Evolutionary conservation across 2,888 invertebrate species (phyloP).

Genomic region (Monoplex corrugatus): DNA sequence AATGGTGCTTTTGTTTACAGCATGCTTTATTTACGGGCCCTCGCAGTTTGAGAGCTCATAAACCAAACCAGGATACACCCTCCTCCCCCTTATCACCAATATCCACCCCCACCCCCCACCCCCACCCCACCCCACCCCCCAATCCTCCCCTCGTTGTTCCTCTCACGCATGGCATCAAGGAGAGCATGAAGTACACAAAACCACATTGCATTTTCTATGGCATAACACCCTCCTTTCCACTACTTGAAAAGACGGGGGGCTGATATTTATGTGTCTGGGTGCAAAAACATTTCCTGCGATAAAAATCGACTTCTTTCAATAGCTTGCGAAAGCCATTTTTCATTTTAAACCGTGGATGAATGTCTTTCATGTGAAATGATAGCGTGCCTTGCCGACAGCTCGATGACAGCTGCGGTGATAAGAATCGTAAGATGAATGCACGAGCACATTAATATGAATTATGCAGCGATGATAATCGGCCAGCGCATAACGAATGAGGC

Average conservation of each 20-base stretch:
- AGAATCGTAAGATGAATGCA: constrained; percentile 43
- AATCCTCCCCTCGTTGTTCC: not conserved
- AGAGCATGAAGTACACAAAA: not conserved
- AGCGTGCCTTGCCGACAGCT: constrained; percentile 33
- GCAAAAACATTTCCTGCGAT: constrained; percentile 44
- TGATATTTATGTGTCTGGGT: constrained; percentile 33
- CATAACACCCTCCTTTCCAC: not conserved
- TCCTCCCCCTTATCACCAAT: too few species aligned
- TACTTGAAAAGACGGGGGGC: constrained; percentile 2
- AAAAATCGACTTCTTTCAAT: constrained; percentile 38
- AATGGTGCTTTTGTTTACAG: constrained; percentile 23
- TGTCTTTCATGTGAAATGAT: constrained; percentile 48
- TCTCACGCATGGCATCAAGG: not conserved
- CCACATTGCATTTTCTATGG: not conserved
- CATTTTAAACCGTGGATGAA: constrained; percentile 28
- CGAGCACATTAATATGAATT: constrained; percentile 50
- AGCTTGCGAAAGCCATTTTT: constrained; percentile 48
- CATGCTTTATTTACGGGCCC: constrained; percentile 36
- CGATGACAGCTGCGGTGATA: constrained; percentile 44
- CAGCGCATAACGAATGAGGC: constrained; percentile 44
- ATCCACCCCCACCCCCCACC: not conserved
- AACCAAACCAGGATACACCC: not conserved
- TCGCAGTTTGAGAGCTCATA: constrained; percentile 26
- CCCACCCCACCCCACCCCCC: not conserved
- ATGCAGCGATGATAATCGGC: constrained; percentile 49